Percentiles rank a stretch among this genome's conserved stretches.
Conservation (phyloP, 2,113 vertebrate genomes). For the Lycaon pictus region DNA sequence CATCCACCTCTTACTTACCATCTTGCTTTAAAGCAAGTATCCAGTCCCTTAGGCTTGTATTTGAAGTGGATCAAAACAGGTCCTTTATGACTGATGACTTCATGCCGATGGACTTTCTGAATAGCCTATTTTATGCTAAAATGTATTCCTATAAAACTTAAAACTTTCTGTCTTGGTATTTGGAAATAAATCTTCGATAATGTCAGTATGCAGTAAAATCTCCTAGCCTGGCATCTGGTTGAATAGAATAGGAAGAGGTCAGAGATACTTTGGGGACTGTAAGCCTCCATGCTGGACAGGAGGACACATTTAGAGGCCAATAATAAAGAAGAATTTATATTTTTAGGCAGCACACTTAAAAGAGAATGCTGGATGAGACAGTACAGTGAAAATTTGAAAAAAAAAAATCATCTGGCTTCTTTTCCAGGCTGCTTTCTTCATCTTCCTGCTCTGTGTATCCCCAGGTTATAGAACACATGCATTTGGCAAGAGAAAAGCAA, state of each 20-base stretch:
- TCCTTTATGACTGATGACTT: neutral
- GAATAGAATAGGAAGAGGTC: neutral
- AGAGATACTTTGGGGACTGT: neutral
- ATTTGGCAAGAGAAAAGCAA: neutral
- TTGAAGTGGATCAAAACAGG: neutral
- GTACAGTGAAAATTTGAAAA: neutral
- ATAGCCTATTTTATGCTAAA: neutral
- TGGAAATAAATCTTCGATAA: neutral
- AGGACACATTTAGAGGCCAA: neutral
- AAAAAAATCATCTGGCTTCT: neutral
- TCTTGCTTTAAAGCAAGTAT: neutral
- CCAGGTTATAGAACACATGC: neutral
- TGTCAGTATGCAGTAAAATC: neutral
- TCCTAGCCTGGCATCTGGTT: neutral
- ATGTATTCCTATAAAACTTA: neutral
- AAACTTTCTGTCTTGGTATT: neutral
- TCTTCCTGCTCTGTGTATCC: neutral
- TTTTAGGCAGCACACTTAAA: neutral
- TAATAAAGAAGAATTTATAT: neutral
- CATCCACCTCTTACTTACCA: neutral
- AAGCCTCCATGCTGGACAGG: neutral
- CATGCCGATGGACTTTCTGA: slow-evolving; percentile 5
- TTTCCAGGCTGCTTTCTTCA: neutral
- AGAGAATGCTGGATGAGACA: neutral
- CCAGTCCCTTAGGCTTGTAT: neutral